A percentile compares a stretch with the other conserved stretches of the same genome.
phyloP scores from a whole-genome alignment of 2,113 vertebrate genomes.

The Rhagologus leucostigma region DNA sequence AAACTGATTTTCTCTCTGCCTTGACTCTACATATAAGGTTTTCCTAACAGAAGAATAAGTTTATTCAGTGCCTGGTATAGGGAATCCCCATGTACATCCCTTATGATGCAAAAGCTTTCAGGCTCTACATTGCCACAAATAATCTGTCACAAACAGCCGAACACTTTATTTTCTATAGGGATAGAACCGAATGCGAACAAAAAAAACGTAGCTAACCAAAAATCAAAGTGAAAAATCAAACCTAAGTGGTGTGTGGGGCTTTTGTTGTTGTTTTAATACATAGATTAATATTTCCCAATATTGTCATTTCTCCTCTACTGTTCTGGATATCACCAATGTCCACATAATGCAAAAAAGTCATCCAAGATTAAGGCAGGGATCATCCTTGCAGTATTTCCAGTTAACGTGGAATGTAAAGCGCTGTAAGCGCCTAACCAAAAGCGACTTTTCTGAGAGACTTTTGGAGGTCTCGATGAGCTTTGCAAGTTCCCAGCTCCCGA shows the following conservation, averaged over 20 bases:
- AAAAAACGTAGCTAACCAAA: not conserved
- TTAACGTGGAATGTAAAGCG: not conserved
- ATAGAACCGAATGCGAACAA: not conserved
- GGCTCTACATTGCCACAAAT: not conserved
- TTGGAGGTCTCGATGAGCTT: not conserved
- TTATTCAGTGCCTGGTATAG: not conserved
- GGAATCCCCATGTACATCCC: no score
- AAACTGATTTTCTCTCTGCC: not conserved
- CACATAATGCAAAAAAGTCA: accelerated
- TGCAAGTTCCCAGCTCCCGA: not conserved
- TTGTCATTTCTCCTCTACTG: not conserved
- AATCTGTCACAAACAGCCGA: not conserved
- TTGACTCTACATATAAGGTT: not conserved
- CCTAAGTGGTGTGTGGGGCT: no score
- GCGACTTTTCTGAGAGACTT: not conserved
- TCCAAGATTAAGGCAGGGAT: not conserved
- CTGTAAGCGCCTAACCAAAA: not conserved
- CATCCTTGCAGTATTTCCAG: not conserved
- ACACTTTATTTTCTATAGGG: not conserved
- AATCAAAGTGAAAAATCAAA: not conserved
- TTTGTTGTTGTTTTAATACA: not conserved
- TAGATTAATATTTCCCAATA: not conserved
- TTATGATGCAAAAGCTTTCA: not conserved
- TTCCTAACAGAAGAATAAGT: not conserved
- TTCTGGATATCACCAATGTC: not conserved